These are phyloP conservation scores for Drosophila watanabei DNA, from an alignment of 1,140 invertebrate genomes.

Conservation along the genomic window DNA sequence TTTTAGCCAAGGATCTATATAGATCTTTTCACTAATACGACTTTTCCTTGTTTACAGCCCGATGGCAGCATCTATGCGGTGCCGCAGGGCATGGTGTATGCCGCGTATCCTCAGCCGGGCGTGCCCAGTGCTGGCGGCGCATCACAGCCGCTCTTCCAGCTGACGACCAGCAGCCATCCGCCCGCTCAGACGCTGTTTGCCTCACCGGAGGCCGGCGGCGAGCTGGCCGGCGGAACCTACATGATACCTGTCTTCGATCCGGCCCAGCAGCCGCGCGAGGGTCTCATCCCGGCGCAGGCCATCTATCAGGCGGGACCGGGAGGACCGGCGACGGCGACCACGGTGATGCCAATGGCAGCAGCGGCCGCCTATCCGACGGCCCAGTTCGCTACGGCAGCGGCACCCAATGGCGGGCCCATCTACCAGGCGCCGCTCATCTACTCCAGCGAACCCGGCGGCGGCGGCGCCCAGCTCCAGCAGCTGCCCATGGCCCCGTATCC, in stretches of 20 bases:
- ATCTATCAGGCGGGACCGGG: slow-evolving; percentile 75
- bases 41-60: slow-evolving; percentile 48
- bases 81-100: slow-evolving; percentile 84
- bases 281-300: slow-evolving; percentile 77
- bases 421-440: slow-evolving; percentile 83
- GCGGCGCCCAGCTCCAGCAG: slow-evolving; percentile 75
- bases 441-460: slow-evolving; percentile 77
- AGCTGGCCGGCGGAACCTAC: slow-evolving; percentile 79
- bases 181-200: slow-evolving; percentile 61
- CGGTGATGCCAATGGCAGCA: slow-evolving; percentile 73
- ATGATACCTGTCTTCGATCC: slow-evolving; percentile 85
- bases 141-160: slow-evolving; percentile 74
- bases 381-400: slow-evolving; percentile 70
- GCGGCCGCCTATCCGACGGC: slow-evolving; percentile 78
- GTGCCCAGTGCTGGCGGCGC: slow-evolving; percentile 58
- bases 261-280: slow-evolving; percentile 71
- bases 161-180: slow-evolving; percentile 64
- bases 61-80: slow-evolving; percentile 85
- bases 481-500: slow-evolving; percentile 84
- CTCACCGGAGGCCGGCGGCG: slow-evolving; percentile 69
- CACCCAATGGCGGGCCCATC: slow-evolving; percentile 78
- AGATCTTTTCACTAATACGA: not conserved
- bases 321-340: slow-evolving; percentile 57
- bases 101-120: slow-evolving; percentile 76
- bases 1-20: not conserved